Conservation (phyloP, 1,140 invertebrate species). For the Lordiphosa stackelbergi region DNA sequence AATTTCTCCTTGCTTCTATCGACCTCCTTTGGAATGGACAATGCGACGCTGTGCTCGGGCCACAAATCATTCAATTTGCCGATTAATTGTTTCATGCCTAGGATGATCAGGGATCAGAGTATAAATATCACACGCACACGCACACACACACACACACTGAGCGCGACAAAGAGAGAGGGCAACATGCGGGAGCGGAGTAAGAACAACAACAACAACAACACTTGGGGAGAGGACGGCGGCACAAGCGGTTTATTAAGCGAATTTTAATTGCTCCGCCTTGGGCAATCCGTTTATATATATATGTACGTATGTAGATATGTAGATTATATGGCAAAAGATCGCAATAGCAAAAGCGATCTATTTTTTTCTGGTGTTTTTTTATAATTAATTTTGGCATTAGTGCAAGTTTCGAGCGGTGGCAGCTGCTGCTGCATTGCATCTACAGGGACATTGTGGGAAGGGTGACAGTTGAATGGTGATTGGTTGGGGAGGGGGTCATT, state of each 20-base stretch:
- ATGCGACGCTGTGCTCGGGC: conserved; percentile 75
- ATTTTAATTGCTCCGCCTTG: conserved; percentile 8
- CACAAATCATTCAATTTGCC: conserved; percentile 77
- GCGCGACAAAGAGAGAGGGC: background rate
- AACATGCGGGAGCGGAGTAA: background rate
- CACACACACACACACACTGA: conserved; percentile 2
- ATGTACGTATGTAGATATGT: conserved; percentile 4
- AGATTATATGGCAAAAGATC: conserved; percentile 11
- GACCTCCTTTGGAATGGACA: conserved; percentile 77
- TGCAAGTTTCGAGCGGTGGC: conserved; percentile 41
- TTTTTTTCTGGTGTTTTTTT: conserved; percentile 30
- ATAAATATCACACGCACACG: conserved; percentile 3
- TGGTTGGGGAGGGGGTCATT: background rate
- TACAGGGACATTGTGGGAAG: background rate
- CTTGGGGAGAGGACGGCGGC: no score
- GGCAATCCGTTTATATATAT: conserved; percentile 3
- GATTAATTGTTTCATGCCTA: conserved; percentile 76
- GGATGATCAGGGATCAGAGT: conserved; percentile 1
- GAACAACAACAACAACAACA: background rate
- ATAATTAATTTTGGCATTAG: conserved; percentile 72
- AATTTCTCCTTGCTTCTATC: conserved; percentile 74
- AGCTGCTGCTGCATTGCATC: conserved; percentile 43
- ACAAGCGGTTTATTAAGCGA: conserved; percentile 8
- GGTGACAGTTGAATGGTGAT: conserved; percentile 5
- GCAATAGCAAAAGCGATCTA: conserved; percentile 22